phyloP scores from a whole-genome alignment of 2,113 vertebrate genomes.

The Chloropsis hardwickii region DNA sequence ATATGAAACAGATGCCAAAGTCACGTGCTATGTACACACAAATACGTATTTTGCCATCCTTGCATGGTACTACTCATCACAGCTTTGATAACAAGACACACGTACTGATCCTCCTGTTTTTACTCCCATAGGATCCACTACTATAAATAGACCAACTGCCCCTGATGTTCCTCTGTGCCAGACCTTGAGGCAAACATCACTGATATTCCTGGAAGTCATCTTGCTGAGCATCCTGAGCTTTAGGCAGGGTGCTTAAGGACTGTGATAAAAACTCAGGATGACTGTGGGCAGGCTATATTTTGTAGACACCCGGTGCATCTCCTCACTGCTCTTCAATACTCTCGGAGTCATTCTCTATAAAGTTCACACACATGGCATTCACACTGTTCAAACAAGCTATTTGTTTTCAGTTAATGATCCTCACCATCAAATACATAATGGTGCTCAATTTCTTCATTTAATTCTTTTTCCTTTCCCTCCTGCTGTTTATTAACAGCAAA shows the following conservation, averaged over 20 bases:
- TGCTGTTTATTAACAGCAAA: not conserved
- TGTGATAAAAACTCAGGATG: not conserved
- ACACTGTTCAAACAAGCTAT: not conserved
- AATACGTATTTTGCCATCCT: not conserved
- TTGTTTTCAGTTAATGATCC: constrained; percentile 15
- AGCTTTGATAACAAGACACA: not conserved
- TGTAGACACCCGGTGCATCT: not conserved
- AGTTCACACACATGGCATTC: not conserved
- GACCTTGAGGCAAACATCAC: not conserved
- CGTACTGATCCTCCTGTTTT: not conserved
- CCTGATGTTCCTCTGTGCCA: not conserved
- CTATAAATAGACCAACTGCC: not conserved
- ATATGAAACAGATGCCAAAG: not conserved
- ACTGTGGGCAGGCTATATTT: not conserved
- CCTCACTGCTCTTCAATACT: not conserved
- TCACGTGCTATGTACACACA: not conserved
- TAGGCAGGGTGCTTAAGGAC: not conserved
- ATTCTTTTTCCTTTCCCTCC: not conserved
- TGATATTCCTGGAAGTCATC: not conserved
- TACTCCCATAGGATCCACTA: not conserved
- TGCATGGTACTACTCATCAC: not conserved
- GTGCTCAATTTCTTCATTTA: not conserved
- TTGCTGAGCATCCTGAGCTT: not conserved
- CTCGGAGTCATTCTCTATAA: not conserved
- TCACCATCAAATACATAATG: not conserved